Evolutionary conservation across 2,797 vertebrate genomes (phyloP).

Genomic region (Phyllotis vaccarum): DNA sequence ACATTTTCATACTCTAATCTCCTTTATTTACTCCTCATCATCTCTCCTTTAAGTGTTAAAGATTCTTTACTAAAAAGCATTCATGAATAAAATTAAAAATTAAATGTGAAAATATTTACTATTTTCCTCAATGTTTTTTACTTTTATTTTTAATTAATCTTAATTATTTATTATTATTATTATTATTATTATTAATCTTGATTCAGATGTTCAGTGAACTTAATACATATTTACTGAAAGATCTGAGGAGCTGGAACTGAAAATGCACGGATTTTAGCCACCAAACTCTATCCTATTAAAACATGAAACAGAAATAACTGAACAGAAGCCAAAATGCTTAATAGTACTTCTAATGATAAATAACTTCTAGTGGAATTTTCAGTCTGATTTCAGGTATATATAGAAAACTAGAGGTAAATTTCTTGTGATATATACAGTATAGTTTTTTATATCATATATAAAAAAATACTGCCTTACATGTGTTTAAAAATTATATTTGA

Average conservation of each 20-base stretch:
- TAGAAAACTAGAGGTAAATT: not conserved
- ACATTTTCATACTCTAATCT: not conserved
- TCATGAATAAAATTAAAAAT: not conserved
- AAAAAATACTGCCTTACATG: not conserved
- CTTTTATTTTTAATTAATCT: not conserved
- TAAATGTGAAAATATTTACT: not conserved
- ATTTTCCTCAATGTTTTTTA: not conserved
- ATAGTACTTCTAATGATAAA: not conserved
- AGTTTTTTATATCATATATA: not conserved
- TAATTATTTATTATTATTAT: too few relatives aligned
- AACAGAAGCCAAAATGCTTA: not conserved
- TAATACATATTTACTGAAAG: not conserved
- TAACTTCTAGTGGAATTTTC: not conserved
- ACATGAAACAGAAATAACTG: not conserved
- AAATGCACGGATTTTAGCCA: not conserved
- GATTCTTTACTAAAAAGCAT: not conserved
- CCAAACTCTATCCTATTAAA: not conserved
- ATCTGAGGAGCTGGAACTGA: not conserved
- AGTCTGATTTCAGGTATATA: not conserved
- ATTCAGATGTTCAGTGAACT: not conserved
- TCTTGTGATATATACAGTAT: not conserved
- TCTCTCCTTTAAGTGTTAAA: not conserved
- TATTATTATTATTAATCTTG: not conserved
- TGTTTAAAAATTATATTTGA: not conserved
- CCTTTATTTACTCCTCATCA: not conserved